phyloP scores from a whole-genome alignment of 2,888 invertebrate species.

The Helleia helle region DNA sequence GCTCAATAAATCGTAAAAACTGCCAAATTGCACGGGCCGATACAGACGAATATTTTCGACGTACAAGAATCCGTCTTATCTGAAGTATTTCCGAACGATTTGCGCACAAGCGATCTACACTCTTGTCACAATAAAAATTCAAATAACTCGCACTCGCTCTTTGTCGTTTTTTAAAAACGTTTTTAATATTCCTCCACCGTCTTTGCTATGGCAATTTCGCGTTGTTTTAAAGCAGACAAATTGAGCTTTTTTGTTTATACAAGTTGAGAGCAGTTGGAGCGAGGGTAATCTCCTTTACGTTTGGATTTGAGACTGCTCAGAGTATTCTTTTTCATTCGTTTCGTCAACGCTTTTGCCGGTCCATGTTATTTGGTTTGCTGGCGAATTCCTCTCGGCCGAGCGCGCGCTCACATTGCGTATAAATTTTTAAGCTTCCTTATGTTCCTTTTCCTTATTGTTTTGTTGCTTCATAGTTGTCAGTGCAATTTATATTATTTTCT shows the following conservation, averaged over 20 bases:
- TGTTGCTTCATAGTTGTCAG: constrained; percentile 36
- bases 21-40: too few species aligned
- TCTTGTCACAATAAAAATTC: constrained; percentile 55
- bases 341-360: constrained; percentile 58
- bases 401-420: constrained; percentile 55
- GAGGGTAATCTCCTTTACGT: constrained; percentile 69
- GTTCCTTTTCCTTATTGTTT: constrained; percentile 37
- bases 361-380: constrained; percentile 44
- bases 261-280: constrained; percentile 67
- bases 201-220: constrained; percentile 61
- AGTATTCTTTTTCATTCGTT: constrained; percentile 56
- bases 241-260: constrained; percentile 68
- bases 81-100: neutral
- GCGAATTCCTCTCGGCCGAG: constrained; percentile 46
- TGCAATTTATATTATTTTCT: constrained; percentile 18
- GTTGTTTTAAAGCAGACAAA: constrained; percentile 60
- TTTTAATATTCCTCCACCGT: constrained; percentile 67
- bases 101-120: constrained; percentile 18
- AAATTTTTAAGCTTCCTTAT: constrained; percentile 54
- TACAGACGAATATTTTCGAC: too few species aligned
- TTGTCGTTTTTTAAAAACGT: constrained; percentile 60
- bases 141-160: constrained; percentile 50
- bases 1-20: too few species aligned
- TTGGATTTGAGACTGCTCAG: constrained; percentile 59
- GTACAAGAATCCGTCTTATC: neutral